Percentiles rank a stretch among this genome's conserved stretches.
phyloP scores from a whole-genome alignment of 1,140 invertebrate species.

The Papilio dardanus region DNA sequence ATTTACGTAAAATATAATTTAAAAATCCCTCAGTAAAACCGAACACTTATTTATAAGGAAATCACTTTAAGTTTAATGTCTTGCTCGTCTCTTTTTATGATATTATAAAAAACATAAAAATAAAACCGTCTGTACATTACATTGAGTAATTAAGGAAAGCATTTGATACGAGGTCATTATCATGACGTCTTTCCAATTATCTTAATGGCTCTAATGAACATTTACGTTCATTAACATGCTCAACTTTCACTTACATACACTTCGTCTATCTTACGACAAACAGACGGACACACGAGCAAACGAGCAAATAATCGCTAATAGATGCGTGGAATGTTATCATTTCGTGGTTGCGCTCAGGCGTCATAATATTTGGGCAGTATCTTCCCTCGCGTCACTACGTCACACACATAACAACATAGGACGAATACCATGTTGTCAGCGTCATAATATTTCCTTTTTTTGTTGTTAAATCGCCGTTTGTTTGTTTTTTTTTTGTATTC shows the following conservation, averaged over 20 bases:
- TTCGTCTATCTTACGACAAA: background rate
- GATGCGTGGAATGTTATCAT: background rate
- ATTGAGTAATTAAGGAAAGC: slow-evolving; percentile 4
- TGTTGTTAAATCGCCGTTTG: background rate
- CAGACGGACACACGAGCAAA: background rate
- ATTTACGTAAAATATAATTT: background rate
- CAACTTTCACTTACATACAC: slow-evolving; percentile 19
- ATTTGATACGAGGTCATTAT: slow-evolving; percentile 23
- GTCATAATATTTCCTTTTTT: slow-evolving; percentile 46
- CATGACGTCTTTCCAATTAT: slow-evolving; percentile 32
- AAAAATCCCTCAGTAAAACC: slow-evolving; percentile 3
- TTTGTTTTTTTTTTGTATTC: background rate
- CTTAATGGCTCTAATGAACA: slow-evolving; percentile 33
- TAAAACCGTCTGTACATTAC: background rate
- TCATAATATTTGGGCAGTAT: slow-evolving; percentile 39
- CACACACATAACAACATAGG: slow-evolving; percentile 42
- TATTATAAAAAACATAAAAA: background rate
- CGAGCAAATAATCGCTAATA: background rate
- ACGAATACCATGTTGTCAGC: slow-evolving; percentile 51
- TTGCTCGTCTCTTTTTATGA: background rate
- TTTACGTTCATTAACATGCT: slow-evolving; percentile 35
- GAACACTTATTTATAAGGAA: background rate
- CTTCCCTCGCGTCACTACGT: slow-evolving; percentile 53
- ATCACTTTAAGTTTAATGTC: background rate
- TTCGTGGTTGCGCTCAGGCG: background rate